Evolutionary conservation across 2,888 invertebrate species (phyloP).

Genomic region (Imbricaverruca yamaguchii): DNA sequence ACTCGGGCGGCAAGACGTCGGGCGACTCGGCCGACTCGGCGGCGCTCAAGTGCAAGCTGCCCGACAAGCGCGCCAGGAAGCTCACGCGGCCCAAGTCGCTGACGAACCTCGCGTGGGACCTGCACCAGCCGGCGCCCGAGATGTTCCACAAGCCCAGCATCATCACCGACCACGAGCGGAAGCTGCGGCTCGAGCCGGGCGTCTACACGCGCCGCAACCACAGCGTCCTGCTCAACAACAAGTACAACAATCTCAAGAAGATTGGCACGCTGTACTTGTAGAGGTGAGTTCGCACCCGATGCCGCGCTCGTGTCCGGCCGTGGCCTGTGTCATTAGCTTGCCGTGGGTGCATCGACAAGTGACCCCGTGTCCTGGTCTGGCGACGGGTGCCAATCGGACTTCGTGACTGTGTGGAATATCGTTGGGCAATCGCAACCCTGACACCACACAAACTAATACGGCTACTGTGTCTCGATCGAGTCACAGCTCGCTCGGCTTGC

Average conservation of each 20-base stretch:
- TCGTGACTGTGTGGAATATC: too few relatives aligned
- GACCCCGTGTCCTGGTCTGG: too few relatives aligned
- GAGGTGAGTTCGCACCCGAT: background rate
- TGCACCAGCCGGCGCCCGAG: constrained; percentile 40
- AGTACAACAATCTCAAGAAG: constrained; percentile 51
- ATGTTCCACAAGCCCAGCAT: constrained; percentile 27
- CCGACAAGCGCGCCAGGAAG: constrained; percentile 67
- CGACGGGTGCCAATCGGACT: too few relatives aligned
- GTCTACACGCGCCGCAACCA: constrained; percentile 49
- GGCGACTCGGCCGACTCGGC: constrained; percentile 65
- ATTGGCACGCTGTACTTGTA: constrained; percentile 53
- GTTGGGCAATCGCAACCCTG: too few relatives aligned
- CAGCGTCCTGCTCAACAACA: constrained; percentile 44
- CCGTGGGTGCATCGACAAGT: too few relatives aligned
- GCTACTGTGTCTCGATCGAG: too few relatives aligned
- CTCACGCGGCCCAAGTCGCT: constrained; percentile 74
- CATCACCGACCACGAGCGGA: constrained; percentile 30
- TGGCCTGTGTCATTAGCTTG: too few relatives aligned
- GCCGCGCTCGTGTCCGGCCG: too few relatives aligned
- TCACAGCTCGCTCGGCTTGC: too few relatives aligned
- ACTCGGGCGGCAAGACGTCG: constrained; percentile 77
- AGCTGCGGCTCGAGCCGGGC: constrained; percentile 40
- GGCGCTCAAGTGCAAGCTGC: constrained; percentile 48
- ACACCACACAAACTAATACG: too few relatives aligned
- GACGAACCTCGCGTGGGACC: constrained; percentile 62